Conservation (phyloP, 2,888 invertebrate genomes). For the Drosophila picticornis region DNA sequence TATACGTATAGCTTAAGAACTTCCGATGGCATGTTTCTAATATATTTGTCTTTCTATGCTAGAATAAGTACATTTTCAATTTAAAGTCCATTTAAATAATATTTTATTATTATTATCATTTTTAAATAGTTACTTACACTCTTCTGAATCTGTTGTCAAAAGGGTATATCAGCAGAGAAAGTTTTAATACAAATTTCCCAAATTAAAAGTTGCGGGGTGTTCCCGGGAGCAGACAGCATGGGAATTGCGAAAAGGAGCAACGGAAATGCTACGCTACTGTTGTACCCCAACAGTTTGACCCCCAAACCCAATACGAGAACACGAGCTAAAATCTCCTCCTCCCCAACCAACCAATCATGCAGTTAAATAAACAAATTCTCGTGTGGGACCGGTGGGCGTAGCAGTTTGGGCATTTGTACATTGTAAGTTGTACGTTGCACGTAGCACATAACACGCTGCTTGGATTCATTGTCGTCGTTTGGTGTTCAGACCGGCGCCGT, state of each 20-base stretch:
- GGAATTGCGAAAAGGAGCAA: slow-evolving; percentile 23
- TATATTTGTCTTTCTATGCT: neutral
- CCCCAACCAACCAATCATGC: slow-evolving; percentile 48
- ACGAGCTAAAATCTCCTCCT: neutral
- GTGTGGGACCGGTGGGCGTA: slow-evolving; percentile 18
- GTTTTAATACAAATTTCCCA: slow-evolving; percentile 72
- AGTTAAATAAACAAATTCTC: slow-evolving; percentile 47
- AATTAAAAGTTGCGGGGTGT: slow-evolving; percentile 69
- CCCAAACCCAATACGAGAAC: slow-evolving; percentile 1
- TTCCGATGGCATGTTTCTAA: neutral
- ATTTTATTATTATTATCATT: neutral
- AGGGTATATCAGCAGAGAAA: slow-evolving; percentile 53
- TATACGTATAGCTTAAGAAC: too few relatives aligned
- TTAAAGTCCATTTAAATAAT: neutral
- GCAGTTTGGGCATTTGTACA: slow-evolving; percentile 6
- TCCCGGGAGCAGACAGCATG: slow-evolving; percentile 15
- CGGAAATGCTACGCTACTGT: slow-evolving; percentile 39
- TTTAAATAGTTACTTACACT: neutral
- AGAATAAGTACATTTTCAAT: neutral
- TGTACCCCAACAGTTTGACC: slow-evolving; percentile 21
- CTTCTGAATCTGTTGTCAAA: neutral
- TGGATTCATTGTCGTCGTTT: slow-evolving; percentile 13
- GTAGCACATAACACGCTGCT: slow-evolving; percentile 18
- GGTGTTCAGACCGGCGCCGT: slow-evolving; percentile 51
- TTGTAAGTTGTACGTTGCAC: slow-evolving; percentile 7